Evolutionary conservation across 2,113 vertebrate genomes (phyloP).

Genomic region (Osmerus mordax): DNA sequence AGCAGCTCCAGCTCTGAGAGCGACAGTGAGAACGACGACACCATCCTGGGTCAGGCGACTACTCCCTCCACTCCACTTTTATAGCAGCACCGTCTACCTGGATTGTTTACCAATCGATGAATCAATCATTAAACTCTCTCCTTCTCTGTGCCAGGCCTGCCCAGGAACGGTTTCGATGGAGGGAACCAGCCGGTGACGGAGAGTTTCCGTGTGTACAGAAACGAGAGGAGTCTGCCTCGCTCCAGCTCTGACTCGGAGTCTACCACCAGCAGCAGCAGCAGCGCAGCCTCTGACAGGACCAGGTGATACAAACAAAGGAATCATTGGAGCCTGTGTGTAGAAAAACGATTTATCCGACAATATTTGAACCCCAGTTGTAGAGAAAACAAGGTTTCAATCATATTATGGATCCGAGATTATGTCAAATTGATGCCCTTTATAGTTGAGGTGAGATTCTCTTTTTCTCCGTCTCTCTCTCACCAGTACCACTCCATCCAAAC

Average conservation of each 20-base stretch:
- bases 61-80: background rate
- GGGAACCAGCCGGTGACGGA: conserved; percentile 93
- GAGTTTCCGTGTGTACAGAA: conserved; percentile 96
- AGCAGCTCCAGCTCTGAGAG: conserved; percentile 93
- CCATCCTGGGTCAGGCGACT: conserved; percentile 58
- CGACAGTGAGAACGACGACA: conserved; percentile 84
- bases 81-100: background rate
- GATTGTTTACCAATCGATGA: background rate
- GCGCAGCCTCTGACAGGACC: conserved; percentile 93
- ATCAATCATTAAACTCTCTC: background rate
- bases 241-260: conserved; percentile 98
- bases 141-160: conserved; percentile 73
- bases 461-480: conserved; percentile 6
- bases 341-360: no score
- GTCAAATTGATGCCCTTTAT: background rate
- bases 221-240: conserved; percentile 89
- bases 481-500: conserved; percentile 96
- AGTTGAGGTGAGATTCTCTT: no score
- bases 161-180: conserved; percentile 91
- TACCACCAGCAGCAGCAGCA: conserved; percentile 96
- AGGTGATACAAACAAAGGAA: conserved; percentile 72
- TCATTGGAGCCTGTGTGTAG: no score
- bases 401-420: background rate
- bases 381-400: background rate
- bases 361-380: no score